These are phyloP conservation scores for Nansenia antarctica DNA, from an alignment of 2,113 vertebrate genomes.

Conservation along the genomic window DNA sequence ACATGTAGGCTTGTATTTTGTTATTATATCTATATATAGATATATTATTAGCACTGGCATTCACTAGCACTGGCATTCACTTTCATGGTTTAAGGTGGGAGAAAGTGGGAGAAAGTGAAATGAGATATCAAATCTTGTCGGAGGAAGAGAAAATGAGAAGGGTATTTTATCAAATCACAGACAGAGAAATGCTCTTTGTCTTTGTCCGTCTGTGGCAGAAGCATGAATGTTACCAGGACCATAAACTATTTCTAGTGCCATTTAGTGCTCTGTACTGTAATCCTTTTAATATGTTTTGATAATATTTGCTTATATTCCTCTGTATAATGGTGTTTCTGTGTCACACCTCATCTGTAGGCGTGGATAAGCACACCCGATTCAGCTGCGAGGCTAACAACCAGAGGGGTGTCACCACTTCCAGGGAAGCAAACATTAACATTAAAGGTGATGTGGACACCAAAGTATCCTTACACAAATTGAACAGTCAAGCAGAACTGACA, in stretches of 20 bases:
- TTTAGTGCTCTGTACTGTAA: not conserved
- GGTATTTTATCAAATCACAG: not conserved
- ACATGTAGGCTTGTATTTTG: not conserved
- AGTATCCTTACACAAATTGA: not conserved
- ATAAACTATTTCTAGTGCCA: not conserved
- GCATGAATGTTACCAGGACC: not conserved
- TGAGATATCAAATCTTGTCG: not conserved
- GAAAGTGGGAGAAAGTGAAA: not conserved
- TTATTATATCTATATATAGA: not conserved
- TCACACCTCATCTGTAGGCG: too few relatives aligned
- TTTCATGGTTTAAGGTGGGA: too few relatives aligned
- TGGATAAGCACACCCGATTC: slow-evolving; percentile 78
- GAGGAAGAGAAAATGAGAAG: too few relatives aligned
- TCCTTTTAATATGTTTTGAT: not conserved
- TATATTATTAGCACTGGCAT: too few relatives aligned
- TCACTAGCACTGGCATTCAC: too few relatives aligned
- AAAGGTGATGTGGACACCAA: slow-evolving; percentile 81
- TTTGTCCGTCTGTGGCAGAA: not conserved
- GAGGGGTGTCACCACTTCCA: slow-evolving; percentile 85
- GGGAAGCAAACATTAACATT: slow-evolving; percentile 82
- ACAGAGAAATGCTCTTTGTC: not conserved
- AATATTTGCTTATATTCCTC: not conserved
- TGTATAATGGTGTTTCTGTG: slow-evolving; percentile 14
- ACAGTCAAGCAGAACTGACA: too few relatives aligned
- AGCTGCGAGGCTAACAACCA: slow-evolving; percentile 91